Evolutionary conservation across 2,797 vertebrate genomes (phyloP), one percentile per base, ranked within the genome.

Genomic region (Sebastes matsubarae): DNA sequence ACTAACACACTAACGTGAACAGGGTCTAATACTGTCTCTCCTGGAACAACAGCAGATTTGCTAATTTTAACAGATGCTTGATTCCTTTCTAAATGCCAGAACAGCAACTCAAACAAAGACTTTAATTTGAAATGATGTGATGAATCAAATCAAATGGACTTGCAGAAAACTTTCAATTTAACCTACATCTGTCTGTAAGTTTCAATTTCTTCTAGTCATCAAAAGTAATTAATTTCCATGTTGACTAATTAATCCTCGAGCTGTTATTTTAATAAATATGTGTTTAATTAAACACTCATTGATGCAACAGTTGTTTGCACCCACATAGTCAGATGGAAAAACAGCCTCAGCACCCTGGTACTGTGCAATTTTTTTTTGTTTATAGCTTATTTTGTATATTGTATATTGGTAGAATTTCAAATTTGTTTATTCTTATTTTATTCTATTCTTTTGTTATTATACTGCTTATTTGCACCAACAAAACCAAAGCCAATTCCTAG

Each of bases 21-120:
- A 34, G 38, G 60, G 42, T 80, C 60, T 87, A 88, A 90, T 69
- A 69, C 46, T 9, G 68, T 36, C 82, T 66, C 24, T 87, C 83
- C 65, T 68, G 71, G 77, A 88, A n/a, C n/a, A n/a, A 82, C 70
- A 89, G 30, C 87, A 91, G 81, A 90, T 89, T 68, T 42, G 67
- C 81, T 86, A 77, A 85, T 89, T 89, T 82, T 83, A 88, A 88
- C 77, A 86, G 71, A 72, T 70, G 77, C 71, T 27, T 34, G 52
- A 61, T 50, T 50, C 24, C 68, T 64, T 72, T 73, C 18, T 25
- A 74, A 74, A 36, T 16, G 16, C 27, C 29, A 18, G 6, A 75
- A 68, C 16, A 54, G 42, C 27, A 42, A n/a, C 29, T 65, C 63
- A 22, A 71, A 63, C 66, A 22, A 68, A 63, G 22, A 32, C 1